Base-by-base conservation (phyloP, 2,888 invertebrate genomes). In the Xiphydria camelus region DNA sequence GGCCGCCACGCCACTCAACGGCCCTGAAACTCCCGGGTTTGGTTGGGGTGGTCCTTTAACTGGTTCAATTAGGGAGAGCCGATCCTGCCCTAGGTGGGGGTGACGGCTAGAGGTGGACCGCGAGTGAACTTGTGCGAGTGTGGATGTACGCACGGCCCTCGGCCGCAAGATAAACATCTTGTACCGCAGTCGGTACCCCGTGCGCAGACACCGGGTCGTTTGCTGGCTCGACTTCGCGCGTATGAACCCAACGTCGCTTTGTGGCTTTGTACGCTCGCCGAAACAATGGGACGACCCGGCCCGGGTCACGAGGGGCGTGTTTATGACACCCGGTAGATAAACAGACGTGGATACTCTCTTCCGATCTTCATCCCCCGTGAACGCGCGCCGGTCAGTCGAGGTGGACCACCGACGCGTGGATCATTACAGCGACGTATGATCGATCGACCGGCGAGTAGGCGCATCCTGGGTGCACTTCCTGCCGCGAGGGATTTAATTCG, bases 241-340 rank as follows among this genome's bases (percentile, higher is more conserved):
- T 12, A 4, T 29, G 12, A 5, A 2, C 15, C 4, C 29, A 29
- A 12, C 29, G 36, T 29, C 14, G 34, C 49, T 54, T 54, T 54
- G 54, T 47, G 43, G 34, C 68, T 70, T 68, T 66, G 61, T 63
- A 56, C 52, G 52, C 54, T 51, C 53, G 48, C 53, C 58, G 64
- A 72, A 68, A 72, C 71, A 72, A 72, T 71, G 59, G 62, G 45
- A 26, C 25, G n/a, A n/a, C 43, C 40, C 49, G 47, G 50, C 51
- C 45, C 50, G 56, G 55, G 53, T 47, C 51, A 53, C 53, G 57
- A 56, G 48, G 61, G 63, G 57, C 61, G 69, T 73, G 73, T 69
- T 71, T 68, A 63, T 72, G 73, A 73, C 73, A 73, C 64, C 56
- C 53, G 53, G 35, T 54, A 64, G 73, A 73, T 73, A 73, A 73